Base-by-base conservation (phyloP, 2,113 vertebrate species). In the Haemorhous mexicanus region DNA sequence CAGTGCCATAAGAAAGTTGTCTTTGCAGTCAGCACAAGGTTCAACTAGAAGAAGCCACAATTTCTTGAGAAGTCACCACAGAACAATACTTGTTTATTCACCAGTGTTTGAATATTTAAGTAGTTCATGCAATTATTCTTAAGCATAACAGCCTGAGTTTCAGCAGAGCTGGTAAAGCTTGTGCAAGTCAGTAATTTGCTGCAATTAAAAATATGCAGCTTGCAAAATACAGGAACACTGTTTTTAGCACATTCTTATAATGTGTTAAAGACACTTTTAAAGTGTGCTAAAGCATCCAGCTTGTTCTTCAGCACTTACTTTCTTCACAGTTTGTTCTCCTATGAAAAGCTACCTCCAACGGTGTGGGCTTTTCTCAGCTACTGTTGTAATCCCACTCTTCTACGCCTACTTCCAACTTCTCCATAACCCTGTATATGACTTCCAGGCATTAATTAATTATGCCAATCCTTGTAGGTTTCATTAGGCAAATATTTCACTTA, bases 381-480 rank as follows among this genome's bases (percentile, higher is more conserved):
- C 79, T 84, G 56, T 84, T 8, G 4, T 23, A 43, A 72, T 84
- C 82, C 63, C 64, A n/a, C 43, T 72, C 82, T 64, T 32, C 37
- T 58, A 79, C 89, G 62, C 70, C 73, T 72, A 69, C 56, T 84
- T 74, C n/a, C 73, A 86, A 13, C 68, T 81, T 81, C 52, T 47
- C 70, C 24, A 9, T 24, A 47, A 37, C 55, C 43, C 39, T 66
- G 16, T 13, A 3, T 39, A 32, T 67, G 59, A 13, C 43, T 74
- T 74, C 68, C 56, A 96, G 82, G 88, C 46, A 44, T 74, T 88
- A 92, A 44, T 63, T 90, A 88, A 88, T 94, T 88, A 30, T 23
- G 22, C 72, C 43, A 23, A 3, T 93, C 61, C 44, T 93, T 50
- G 35, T 16, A 90, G 68, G 52, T 41, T 49, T 92, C 61, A 12